Conservation (phyloP, 2,797 vertebrate genomes). For the Rachycentron canadum region DNA sequence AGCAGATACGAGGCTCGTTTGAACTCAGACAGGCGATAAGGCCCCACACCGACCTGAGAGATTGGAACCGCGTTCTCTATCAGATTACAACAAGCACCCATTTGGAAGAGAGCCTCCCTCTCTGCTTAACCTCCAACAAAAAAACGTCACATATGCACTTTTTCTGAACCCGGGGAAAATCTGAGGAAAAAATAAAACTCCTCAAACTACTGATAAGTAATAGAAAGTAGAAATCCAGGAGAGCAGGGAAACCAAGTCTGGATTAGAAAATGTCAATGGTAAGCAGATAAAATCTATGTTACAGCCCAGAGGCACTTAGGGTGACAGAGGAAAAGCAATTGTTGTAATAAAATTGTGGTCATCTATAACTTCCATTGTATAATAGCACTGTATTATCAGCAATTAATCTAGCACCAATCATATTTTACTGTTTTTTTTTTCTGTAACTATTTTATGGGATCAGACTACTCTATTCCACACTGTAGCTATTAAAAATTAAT, state of each 20-base stretch:
- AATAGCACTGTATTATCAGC: slow-evolving; percentile 62
- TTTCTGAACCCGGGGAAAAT: slow-evolving; percentile 36
- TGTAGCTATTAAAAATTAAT: slow-evolving; percentile 67
- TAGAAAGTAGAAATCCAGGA: slow-evolving; percentile 40
- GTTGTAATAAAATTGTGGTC: slow-evolving; percentile 69
- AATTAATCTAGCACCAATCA: slow-evolving; percentile 59
- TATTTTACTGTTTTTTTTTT: slow-evolving; percentile 40
- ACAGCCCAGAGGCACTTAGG: slow-evolving; percentile 58
- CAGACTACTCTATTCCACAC: slow-evolving; percentile 61
- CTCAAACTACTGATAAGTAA: slow-evolving; percentile 63
- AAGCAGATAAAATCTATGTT: slow-evolving; percentile 66
- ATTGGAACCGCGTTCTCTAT: slow-evolving; percentile 65
- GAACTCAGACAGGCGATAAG: slow-evolving; percentile 69
- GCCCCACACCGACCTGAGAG: slow-evolving; percentile 57
- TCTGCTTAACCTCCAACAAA: slow-evolving; percentile 56
- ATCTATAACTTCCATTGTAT: slow-evolving; percentile 67
- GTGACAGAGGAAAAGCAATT: slow-evolving; percentile 64
- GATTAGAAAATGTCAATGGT: slow-evolving; percentile 57
- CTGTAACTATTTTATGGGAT: slow-evolving; percentile 55
- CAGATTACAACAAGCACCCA: slow-evolving; percentile 71
- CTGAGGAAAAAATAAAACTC: slow-evolving; percentile 12
- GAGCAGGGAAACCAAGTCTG: slow-evolving; percentile 49
- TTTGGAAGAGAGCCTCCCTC: slow-evolving; percentile 62
- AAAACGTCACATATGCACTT: slow-evolving; percentile 56
- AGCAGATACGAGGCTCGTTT: slow-evolving; percentile 67